Base-by-base conservation (phyloP, 2,113 vertebrate genomes). In the Indri indri region DNA sequence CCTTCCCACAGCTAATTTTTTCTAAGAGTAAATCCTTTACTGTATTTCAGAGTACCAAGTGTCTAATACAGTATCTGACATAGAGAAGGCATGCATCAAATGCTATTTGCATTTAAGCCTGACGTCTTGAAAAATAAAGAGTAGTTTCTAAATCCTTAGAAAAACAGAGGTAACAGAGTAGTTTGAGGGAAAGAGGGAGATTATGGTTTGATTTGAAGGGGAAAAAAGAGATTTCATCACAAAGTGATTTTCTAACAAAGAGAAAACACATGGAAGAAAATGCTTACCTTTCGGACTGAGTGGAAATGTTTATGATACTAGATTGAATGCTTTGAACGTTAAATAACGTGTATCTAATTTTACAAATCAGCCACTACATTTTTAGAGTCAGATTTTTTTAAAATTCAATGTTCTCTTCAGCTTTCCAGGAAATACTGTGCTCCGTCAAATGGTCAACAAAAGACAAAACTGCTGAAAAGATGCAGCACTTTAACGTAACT, bases 401-500 rank as follows among this genome's bases (percentile, higher is more conserved):
- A 17, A 50, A 61, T 71, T 86, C 50, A 54, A 23, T 68, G 20
- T 90, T 83, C 57, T 91, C 65, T 71, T 87, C 18, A 63, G 65
- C 77, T 88, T 97, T 84, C 77, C 70, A 86, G 70, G 66, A 95
- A 94, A 61, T 68, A 61, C 61, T 82, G 34, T 34, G 40, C 34
- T 89, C 52, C 12, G 20, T 61, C 66, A 84, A 22, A 9, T 59
- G 12, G 45, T 8, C 23, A 76, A 30, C 34, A 68, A 81, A 81
- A 73, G 32, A 34, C 32, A 25, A 65, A 94, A 63, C 23, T 54
- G 23, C 66, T 32, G 71, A 54, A 81, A 70, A 91, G 57, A 68
- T 23, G 14, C 13, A 68, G 77, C 14, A 12, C n/a, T 6, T 18
- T 25, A 25, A 13, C 20, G 5, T 0, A 45, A 6, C 47, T 86